Conservation (phyloP, 2,888 invertebrate genomes). For the Ditula angustiorana region DNA sequence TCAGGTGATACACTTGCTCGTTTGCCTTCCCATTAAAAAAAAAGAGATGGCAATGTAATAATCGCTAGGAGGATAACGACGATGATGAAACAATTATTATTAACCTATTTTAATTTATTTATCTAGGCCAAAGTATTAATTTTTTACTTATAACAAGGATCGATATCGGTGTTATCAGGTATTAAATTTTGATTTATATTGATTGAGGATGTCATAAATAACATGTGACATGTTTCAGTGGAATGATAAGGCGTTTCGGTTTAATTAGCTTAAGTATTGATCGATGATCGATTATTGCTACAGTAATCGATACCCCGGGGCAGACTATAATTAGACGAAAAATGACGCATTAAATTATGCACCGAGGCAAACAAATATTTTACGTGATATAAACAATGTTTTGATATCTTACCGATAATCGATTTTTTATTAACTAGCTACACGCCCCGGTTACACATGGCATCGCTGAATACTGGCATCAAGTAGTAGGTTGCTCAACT, state of each 20-base stretch:
- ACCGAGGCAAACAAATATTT: background rate
- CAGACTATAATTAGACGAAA: background rate
- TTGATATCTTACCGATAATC: background rate
- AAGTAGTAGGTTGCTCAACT: too few species aligned
- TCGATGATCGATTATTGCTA: slow-evolving; percentile 3
- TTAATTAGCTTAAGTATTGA: slow-evolving; percentile 12
- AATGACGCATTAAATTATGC: background rate
- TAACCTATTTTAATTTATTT: background rate
- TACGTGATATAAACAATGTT: background rate
- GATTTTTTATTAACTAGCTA: too few species aligned
- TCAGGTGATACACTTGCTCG: too few species aligned
- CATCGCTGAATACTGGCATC: too few species aligned
- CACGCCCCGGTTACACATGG: too few species aligned
- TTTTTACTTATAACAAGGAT: background rate
- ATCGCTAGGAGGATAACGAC: too few species aligned
- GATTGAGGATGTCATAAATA: slow-evolving; percentile 12
- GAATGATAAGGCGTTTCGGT: background rate
- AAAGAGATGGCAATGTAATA: too few species aligned
- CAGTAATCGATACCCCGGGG: background rate
- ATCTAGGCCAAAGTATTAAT: background rate
- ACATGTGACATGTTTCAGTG: background rate
- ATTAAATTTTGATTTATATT: slow-evolving; percentile 19
- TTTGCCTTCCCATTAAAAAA: too few species aligned
- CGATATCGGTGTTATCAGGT: background rate
- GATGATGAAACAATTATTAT: too few species aligned